Percentiles rank a stretch among this genome's conserved stretches.
Evolutionary conservation across 1,140 invertebrate species (phyloP).

Genomic region (Lepidotrigona ventralis): DNA sequence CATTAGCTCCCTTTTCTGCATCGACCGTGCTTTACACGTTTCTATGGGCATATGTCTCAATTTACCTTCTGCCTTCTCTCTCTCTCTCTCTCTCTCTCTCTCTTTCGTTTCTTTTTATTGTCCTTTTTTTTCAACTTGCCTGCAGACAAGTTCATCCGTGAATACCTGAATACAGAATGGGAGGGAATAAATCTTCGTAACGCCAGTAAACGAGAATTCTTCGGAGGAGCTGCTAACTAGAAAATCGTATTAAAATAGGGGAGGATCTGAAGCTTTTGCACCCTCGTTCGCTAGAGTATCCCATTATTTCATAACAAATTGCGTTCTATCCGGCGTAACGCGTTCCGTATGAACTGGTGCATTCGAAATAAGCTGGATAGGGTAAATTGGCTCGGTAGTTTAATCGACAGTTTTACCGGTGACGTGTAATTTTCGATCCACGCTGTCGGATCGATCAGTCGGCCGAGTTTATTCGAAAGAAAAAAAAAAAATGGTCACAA

Average conservation of each 20-base stretch:
- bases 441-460: too few relatives aligned
- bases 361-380: background rate
- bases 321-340: background rate
- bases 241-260: constrained; percentile 32
- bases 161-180: constrained; percentile 52
- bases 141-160: constrained; percentile 30
- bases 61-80: constrained; percentile 54
- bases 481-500: too few relatives aligned
- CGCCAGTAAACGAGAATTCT: constrained; percentile 29
- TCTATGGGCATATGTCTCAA: constrained; percentile 60
- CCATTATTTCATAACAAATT: background rate
- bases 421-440: too few relatives aligned
- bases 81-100: background rate
- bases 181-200: constrained; percentile 53
- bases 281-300: background rate
- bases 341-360: background rate
- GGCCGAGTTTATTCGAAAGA: too few relatives aligned
- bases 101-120: background rate
- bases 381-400: background rate
- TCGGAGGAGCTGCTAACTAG: constrained; percentile 48
- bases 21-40: constrained; percentile 57
- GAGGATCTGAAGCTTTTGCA: background rate
- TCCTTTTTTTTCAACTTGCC: background rate
- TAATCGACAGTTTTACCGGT: too few relatives aligned
- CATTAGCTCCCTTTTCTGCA: constrained; percentile 57